Base-by-base conservation (phyloP, 2,113 vertebrate species). In the Sebastes schlegelii region DNA sequence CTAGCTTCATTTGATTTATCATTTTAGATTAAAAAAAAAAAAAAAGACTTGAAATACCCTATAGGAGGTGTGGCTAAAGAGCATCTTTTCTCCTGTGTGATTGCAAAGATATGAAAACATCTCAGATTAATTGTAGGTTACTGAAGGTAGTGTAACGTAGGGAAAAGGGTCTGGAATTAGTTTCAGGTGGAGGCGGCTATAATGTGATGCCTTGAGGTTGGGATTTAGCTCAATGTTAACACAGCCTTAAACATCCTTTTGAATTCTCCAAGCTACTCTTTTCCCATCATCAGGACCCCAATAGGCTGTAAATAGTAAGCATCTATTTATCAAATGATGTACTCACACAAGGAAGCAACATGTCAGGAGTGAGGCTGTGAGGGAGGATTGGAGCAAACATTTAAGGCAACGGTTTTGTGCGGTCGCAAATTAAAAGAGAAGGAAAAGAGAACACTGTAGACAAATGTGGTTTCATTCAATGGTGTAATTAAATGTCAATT, bases 1-100 rank as follows among this genome's bases (percentile, higher is more conserved):
- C 70, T 65, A 64, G 58, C 60, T 72, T 88, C n/a, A 84, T 85
- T 88, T 87, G 61, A 86, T 87, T 86, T 74, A 66, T 83, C 60
- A 63, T 58, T 34, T 65, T 66, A 68, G 55, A 64, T 79, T 73
- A 3, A 23, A 49, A 26, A 26, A 40, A 8, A 58, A 49, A 70
- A 48, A 64, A 55, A 55, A 61, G 8, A 71, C 46, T 54, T 72
- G 21, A 45, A 77, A 51, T 70, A 52, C 43, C 54, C 55, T 61
- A 40, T 57, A 63, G 67, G 43, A 85, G 74, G 26, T 76, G 6
- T 8, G 2, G 54, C 66, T 81, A 61, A 19, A 55, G 34, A 82
- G 58, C 86, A 62, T 8, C 23, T 46, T 45, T 54, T 76, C 67
- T 71, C 60, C n/a, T 9, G 21, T 58, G 51, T 77, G 45, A 68